These are phyloP conservation scores for Trissolcus basalis DNA, from an alignment of 1,140 invertebrate genomes.

Conservation along the genomic window DNA sequence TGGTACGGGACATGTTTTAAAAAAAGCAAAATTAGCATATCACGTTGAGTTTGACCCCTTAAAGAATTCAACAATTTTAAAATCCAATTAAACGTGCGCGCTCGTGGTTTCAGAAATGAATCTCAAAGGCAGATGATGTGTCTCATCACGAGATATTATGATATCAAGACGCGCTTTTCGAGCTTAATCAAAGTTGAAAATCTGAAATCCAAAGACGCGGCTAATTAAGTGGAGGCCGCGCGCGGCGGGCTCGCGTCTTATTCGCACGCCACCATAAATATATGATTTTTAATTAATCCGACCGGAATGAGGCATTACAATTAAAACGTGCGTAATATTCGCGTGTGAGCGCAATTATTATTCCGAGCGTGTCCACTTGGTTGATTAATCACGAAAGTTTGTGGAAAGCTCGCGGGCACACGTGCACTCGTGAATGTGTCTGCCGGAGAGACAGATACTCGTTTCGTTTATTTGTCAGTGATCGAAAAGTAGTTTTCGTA, in stretches of 20 bases:
- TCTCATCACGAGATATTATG: slow-evolving; percentile 27
- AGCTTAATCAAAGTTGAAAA: slow-evolving; percentile 29
- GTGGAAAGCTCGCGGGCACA: slow-evolving; percentile 38
- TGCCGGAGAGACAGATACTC: slow-evolving; percentile 24
- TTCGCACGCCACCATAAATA: slow-evolving; percentile 48
- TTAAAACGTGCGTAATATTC: slow-evolving; percentile 43
- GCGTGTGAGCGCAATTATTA: slow-evolving; percentile 48
- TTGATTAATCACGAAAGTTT: slow-evolving; percentile 62
- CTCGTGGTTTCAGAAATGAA: background rate
- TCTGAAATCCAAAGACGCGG: slow-evolving; percentile 32
- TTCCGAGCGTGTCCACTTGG: slow-evolving; percentile 50
- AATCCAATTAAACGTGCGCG: slow-evolving; percentile 18
- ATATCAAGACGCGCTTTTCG: slow-evolving; percentile 15
- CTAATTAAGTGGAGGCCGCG: slow-evolving; percentile 22
- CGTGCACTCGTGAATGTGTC: slow-evolving; percentile 43
- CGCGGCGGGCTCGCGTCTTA: background rate
- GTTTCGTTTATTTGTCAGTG: slow-evolving; percentile 48
- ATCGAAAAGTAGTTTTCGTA: slow-evolving; percentile 37
- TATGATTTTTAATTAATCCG: slow-evolving; percentile 62
- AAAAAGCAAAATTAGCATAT: slow-evolving; percentile 16
- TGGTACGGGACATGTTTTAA: background rate
- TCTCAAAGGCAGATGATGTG: slow-evolving; percentile 16
- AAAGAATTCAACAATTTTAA: slow-evolving; percentile 12
- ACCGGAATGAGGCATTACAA: slow-evolving; percentile 38
- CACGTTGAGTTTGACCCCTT: slow-evolving; percentile 9